Conservation (phyloP, 2,797 vertebrate species). For the Lithobates pipiens region DNA sequence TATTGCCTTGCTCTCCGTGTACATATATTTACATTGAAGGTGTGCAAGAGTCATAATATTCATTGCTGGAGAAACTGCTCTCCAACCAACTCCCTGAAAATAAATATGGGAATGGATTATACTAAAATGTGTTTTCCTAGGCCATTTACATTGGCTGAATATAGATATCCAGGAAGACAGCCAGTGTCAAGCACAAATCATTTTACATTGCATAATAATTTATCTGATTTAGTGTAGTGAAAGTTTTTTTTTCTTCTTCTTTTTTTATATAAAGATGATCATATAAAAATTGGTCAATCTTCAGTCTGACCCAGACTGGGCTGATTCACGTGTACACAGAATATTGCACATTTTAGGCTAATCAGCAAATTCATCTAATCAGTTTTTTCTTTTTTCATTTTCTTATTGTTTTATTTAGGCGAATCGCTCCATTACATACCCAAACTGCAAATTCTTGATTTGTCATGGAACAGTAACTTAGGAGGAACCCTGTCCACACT, state of each 20-base stretch:
- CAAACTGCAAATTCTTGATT: conserved; percentile 82
- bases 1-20: conserved; percentile 1
- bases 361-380: too few species aligned
- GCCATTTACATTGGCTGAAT: conserved; percentile 36
- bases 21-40: conserved; percentile 44
- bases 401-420: conserved; percentile 70
- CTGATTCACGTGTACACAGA: too few species aligned
- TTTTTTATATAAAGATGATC: neutral
- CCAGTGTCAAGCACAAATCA: neutral
- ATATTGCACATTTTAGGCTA: too few species aligned
- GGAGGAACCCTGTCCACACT: conserved; percentile 80
- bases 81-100: conserved; percentile 41
- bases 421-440: conserved; percentile 77
- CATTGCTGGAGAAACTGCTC: conserved; percentile 27
- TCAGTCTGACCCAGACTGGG: too few species aligned
- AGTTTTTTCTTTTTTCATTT: neutral
- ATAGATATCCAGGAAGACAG: neutral
- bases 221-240: neutral
- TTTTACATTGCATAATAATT: neutral
- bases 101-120: conserved; percentile 44
- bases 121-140: conserved; percentile 4
- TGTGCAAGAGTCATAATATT: conserved; percentile 27
- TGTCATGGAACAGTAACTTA: conserved; percentile 87
- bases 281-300: too few species aligned
- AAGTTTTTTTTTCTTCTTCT: neutral